Conservation (phyloP, 2,113 vertebrate genomes). For the Channa argus region DNA sequence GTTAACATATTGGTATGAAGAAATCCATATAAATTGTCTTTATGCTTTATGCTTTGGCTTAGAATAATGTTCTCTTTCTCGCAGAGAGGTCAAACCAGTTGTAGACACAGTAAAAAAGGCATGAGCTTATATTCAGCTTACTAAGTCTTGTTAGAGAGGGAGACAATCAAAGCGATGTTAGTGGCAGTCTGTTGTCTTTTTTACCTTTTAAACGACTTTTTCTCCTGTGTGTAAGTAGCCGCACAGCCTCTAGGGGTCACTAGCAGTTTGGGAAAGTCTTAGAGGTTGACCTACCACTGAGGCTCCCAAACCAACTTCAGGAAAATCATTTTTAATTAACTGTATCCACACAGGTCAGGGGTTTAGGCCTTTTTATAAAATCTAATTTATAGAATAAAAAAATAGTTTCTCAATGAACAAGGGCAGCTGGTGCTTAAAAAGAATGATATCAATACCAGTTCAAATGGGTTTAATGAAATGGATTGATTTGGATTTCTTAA, state of each 20-base stretch:
- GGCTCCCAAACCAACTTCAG: not conserved
- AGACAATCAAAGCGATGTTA: too few relatives aligned
- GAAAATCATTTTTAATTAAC: constrained; percentile 27
- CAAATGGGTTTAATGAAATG: constrained; percentile 34
- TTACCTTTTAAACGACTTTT: not conserved
- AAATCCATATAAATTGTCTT: too few relatives aligned
- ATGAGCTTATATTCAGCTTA: too few relatives aligned
- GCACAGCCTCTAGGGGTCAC: constrained; percentile 1
- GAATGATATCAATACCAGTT: constrained; percentile 7
- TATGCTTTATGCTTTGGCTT: too few relatives aligned
- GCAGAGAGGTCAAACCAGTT: too few relatives aligned
- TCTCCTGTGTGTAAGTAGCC: constrained; percentile 1
- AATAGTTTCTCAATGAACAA: not conserved
- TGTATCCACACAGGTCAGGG: constrained; percentile 11
- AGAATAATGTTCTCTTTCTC: too few relatives aligned
- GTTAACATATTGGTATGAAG: too few relatives aligned
- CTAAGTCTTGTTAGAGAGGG: too few relatives aligned
- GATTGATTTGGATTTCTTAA: constrained; percentile 7
- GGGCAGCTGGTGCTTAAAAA: not conserved
- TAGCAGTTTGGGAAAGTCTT: constrained; percentile 10
- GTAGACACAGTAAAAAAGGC: too few relatives aligned
- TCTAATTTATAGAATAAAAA: not conserved
- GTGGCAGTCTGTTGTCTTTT: too few relatives aligned
- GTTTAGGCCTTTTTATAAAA: not conserved
- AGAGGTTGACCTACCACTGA: not conserved